Base-by-base conservation (phyloP, 2,113 vertebrate genomes). In the Microcebus murinus region DNA sequence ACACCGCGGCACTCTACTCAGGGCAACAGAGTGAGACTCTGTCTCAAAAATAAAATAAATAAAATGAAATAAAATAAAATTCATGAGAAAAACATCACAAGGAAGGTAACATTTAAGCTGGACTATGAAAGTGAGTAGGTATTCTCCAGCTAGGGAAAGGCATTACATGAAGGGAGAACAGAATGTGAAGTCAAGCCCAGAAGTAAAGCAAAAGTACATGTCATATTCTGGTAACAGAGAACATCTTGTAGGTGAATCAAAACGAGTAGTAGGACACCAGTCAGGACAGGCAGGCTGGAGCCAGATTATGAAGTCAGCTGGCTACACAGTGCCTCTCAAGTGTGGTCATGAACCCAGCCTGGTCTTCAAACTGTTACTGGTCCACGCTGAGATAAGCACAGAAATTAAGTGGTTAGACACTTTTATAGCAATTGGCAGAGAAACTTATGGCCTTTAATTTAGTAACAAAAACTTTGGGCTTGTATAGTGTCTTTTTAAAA, bases 181-280 rank as follows among this genome's bases (percentile, higher is more conserved):
- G 91, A 96, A 91, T 27, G 27, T 82, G 50, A 96, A 81, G 70
- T 74, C 36, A 68, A 76, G 48, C 36, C 42, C 80, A 94, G 95
- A 87, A 92, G n/a, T 68, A 92, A 92, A 94, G 90, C 68, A 52
- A 93, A 96, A 94, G 55, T 50, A 67, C 5, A 52, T 0, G 31
- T 59, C 36, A 85, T 52, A 39, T 59, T 81, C 59, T 59, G 76
- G 55, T 68, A 85, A 84, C 63, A 79, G 59, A 79, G 68, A 86
- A 71, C 15, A 89, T 77, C 63, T 50, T 27, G 17, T 27, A 18
- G 52, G 50, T 39, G 34, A 80, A 63, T 70, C 65, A 39, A 55
- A 82, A 29, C 13, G 13, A 81, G 59, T 36, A 81, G 18, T 20
- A 65, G 25, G 65, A 42, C 31, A 48, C 0, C 11, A 73, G 34